A percentile compares a stretch with the other conserved stretches of the same genome.
Evolutionary conservation across 2,113 vertebrate genomes (phyloP).

Genomic region (Brachyhypopomus gauderio): DNA sequence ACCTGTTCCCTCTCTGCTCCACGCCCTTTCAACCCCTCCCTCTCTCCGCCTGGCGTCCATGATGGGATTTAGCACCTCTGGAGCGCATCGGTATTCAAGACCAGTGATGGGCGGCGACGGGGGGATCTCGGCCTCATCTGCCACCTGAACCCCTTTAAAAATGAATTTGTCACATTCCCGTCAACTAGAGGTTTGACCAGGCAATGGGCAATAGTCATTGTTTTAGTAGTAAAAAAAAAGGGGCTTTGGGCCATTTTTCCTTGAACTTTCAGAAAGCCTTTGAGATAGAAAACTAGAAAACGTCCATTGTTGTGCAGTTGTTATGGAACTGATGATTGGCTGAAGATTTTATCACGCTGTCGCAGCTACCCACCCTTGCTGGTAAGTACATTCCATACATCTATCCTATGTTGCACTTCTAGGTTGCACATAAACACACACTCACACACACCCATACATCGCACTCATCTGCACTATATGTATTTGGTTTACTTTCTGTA

Average conservation of each 20-base stretch:
- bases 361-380: no score
- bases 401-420: no score
- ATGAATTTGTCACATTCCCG: slow-evolving; percentile 64
- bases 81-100: slow-evolving; percentile 55
- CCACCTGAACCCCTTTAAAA: slow-evolving; percentile 62
- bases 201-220: slow-evolving; percentile 53
- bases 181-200: slow-evolving; percentile 48
- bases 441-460: no score
- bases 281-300: background rate
- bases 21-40: background rate
- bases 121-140: slow-evolving; percentile 55
- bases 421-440: no score
- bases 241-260: no score
- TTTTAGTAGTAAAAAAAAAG: slow-evolving; percentile 54
- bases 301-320: background rate
- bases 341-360: background rate
- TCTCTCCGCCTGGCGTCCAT: background rate
- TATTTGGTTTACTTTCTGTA: no score
- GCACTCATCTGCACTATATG: no score
- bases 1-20: background rate
- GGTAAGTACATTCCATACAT: no score
- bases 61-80: slow-evolving; percentile 64
- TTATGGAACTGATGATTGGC: slow-evolving; percentile 1
- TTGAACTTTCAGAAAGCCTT: slow-evolving; percentile 25
- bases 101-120: slow-evolving; percentile 53